phyloP scores from a whole-genome alignment of 2,797 vertebrate species.

The Microtus californicus region DNA sequence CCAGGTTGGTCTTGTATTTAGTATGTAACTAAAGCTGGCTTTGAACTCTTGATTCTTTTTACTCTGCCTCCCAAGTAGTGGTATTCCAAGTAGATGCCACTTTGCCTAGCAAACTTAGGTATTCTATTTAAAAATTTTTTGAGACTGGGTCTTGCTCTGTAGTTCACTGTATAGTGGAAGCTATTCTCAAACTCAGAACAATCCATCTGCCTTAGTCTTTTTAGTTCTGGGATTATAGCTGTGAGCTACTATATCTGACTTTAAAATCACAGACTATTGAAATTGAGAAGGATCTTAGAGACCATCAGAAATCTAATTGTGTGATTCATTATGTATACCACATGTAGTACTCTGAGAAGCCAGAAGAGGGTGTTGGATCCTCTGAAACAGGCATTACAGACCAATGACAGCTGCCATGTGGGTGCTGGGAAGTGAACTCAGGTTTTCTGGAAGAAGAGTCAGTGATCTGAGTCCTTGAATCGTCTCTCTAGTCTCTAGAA shows the following conservation, averaged over 20 bases:
- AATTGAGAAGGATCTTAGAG: constrained; percentile 3
- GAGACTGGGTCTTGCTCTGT: not conserved
- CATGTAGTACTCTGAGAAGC: not conserved
- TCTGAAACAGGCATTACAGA: not conserved
- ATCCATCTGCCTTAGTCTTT: not conserved
- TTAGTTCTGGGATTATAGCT: not conserved
- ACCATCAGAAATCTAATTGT: constrained; percentile 17
- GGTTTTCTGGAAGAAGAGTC: not conserved
- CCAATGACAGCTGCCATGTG: not conserved
- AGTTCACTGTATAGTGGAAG: not conserved
- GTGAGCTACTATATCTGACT: not conserved
- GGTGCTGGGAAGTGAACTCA: not conserved
- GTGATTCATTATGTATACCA: not conserved
- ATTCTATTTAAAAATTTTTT: not conserved
- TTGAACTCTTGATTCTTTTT: not conserved
- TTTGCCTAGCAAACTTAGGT: not conserved
- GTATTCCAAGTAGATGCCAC: not conserved
- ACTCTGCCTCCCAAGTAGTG: not conserved
- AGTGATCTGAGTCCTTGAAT: not conserved
- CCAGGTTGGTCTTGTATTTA: not conserved
- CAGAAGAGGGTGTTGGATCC: not conserved
- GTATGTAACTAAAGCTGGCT: not conserved
- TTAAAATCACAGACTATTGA: constrained; percentile 41
- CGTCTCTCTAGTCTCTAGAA: not conserved
- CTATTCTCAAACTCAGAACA: not conserved